Base-by-base conservation (phyloP, 2,888 invertebrate species). In the Digitonthophagus gazella region DNA sequence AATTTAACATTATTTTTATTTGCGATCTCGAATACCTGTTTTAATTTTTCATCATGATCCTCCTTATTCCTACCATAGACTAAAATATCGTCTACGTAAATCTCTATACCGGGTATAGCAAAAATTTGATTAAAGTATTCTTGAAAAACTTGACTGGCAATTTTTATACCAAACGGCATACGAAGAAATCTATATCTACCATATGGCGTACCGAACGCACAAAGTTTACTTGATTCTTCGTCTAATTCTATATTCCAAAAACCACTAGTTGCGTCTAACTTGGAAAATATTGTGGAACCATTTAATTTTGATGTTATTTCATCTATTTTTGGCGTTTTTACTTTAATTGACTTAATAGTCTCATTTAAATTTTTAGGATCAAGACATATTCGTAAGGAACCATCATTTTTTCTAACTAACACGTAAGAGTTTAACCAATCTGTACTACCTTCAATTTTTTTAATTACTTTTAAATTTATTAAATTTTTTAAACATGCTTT, bases 61-160 rank as follows among this genome's bases (percentile, higher is more conserved):
- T 73, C 16, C 58, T 69, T 63, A 28, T 16, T 67, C 65, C 44
- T 71, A 8, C 74, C 74, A 64, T 70, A 76, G 6, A 78, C 64
- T 19, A 78, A 58, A 3, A 78, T 65, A 71, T 78, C 77, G 72
- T 79, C 77, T 22, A 78, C 71, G 68, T 75, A 75, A 3, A 74
- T 15, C 28, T n/a, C 8, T 14, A 8, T 58, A 55, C 22, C 64
- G 11, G 11, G 11, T 14, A 54, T 54, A 11, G 14, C 14, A 14
- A 54, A 54, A 54, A 54, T 54, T 54, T 54, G 11, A 1, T 54
- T 54, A 14, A 54, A 54, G 55, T 15, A 28, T 68, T 65, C 64
- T 67, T 68, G 56, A 64, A 71, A 71, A n/a, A 71, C 66, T 55
- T 71, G 65, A 18, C 64, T 54, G 1, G 70, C 71, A 58, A 56